phyloP scores from a whole-genome alignment of 1,140 invertebrate species.

The Mya arenaria region DNA sequence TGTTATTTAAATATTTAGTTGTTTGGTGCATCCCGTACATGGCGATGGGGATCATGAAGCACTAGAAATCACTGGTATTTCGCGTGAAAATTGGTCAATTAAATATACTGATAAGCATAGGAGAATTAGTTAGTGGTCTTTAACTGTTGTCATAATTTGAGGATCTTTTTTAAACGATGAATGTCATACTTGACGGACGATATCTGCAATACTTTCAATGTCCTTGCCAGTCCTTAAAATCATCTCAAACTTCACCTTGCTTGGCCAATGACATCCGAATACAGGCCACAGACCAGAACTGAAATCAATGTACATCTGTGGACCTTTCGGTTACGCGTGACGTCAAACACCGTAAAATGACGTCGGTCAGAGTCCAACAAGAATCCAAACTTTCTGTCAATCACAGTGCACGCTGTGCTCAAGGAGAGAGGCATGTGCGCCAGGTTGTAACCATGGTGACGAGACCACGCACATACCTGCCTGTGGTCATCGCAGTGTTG shows the following conservation, averaged over 20 bases:
- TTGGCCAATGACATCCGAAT: slow-evolving; percentile 67
- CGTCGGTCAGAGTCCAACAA: slow-evolving; percentile 56
- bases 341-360: slow-evolving; percentile 56
- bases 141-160: too few relatives aligned
- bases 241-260: slow-evolving; percentile 64
- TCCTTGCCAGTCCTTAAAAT: slow-evolving; percentile 51
- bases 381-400: slow-evolving; percentile 57
- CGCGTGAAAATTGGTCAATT: too few relatives aligned
- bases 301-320: slow-evolving; percentile 54
- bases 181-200: slow-evolving; percentile 11
- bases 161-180: too few relatives aligned
- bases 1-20: too few relatives aligned
- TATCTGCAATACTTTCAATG: slow-evolving; percentile 37
- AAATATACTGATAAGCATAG: too few relatives aligned
- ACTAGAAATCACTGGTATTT: too few relatives aligned
- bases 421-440: slow-evolving; percentile 47
- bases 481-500: slow-evolving; percentile 66
- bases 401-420: slow-evolving; percentile 35
- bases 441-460: slow-evolving; percentile 59
- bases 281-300: slow-evolving; percentile 61
- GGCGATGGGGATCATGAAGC: too few relatives aligned
- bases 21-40: too few relatives aligned
- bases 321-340: slow-evolving; percentile 46
- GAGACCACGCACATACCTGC: slow-evolving; percentile 61
- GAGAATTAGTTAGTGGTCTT: too few relatives aligned